Evolutionary conservation across 2,113 vertebrate species (phyloP).

Genomic region (Epinephelus cyanopodus): DNA sequence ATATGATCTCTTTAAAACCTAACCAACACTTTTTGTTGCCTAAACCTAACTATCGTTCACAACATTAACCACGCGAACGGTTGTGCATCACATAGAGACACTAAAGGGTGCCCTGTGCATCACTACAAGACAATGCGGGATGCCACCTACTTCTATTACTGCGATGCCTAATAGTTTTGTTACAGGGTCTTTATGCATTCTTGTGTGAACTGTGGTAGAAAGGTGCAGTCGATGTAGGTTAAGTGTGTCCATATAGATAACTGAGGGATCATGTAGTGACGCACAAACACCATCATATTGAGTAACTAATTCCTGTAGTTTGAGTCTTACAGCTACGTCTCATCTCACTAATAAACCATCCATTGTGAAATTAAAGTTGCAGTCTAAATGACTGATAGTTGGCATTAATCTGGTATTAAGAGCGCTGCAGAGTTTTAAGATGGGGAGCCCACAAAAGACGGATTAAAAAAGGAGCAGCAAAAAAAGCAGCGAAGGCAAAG

Average conservation of each 20-base stretch:
- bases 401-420: not conserved
- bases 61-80: no score
- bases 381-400: constrained; percentile 16
- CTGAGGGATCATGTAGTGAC: not conserved
- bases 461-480: not conserved
- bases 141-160: not conserved
- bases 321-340: not conserved
- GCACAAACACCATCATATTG: not conserved
- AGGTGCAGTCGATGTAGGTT: not conserved
- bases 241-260: not conserved
- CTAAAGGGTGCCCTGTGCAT: no score
- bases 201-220: not conserved
- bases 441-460: not conserved
- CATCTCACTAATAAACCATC: not conserved
- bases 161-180: not conserved
- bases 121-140: no score
- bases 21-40: no score
- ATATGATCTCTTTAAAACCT: no score
- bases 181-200: no score
- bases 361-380: not conserved
- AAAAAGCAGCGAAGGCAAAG: not conserved
- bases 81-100: no score
- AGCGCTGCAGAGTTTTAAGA: not conserved
- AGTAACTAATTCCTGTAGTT: not conserved
- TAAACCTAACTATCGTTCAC: no score